Evolutionary conservation across 2,888 invertebrate genomes (phyloP).

Genomic region (Parnassius smintheus): DNA sequence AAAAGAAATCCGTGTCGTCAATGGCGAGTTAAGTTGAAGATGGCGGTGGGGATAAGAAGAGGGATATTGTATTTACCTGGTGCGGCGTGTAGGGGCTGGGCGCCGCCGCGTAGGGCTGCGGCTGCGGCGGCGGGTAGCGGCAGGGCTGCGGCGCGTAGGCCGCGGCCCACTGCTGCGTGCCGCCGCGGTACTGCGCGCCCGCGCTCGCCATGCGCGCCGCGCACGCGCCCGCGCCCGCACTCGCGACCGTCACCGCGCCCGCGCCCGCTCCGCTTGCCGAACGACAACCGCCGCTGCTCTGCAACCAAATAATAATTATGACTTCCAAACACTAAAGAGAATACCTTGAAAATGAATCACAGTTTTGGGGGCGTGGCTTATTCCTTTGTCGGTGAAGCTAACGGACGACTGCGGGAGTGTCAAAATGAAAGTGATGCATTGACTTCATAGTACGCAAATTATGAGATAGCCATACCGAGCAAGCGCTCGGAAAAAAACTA

Average conservation of each 20-base stretch:
- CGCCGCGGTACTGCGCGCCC: conserved; percentile 76
- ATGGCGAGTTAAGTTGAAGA: too few relatives aligned
- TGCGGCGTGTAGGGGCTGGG: conserved; percentile 72
- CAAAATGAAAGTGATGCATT: too few relatives aligned
- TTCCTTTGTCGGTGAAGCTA: too few relatives aligned
- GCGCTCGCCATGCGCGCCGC: conserved; percentile 80
- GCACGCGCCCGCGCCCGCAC: conserved; percentile 75
- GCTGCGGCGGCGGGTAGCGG: conserved; percentile 78
- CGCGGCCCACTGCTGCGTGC: conserved; percentile 76
- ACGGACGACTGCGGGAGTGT: too few relatives aligned
- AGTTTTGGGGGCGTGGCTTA: too few relatives aligned
- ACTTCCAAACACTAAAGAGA: too few relatives aligned
- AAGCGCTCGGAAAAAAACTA: too few relatives aligned
- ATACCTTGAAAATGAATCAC: too few relatives aligned
- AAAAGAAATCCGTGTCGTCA: too few relatives aligned
- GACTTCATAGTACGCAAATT: too few relatives aligned
- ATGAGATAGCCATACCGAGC: too few relatives aligned
- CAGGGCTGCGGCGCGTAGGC: conserved; percentile 76
- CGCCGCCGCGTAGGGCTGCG: conserved; percentile 50
- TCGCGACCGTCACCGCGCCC: conserved; percentile 70
- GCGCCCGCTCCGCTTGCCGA: conserved; percentile 63
- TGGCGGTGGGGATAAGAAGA: not conserved
- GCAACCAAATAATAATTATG: conserved; percentile 34
- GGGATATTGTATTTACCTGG: conserved; percentile 49
- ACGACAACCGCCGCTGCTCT: conserved; percentile 75